These are phyloP conservation scores for Tragelaphus imberbis DNA, from an alignment of 2,113 vertebrate genomes.

Conservation along the genomic window DNA sequence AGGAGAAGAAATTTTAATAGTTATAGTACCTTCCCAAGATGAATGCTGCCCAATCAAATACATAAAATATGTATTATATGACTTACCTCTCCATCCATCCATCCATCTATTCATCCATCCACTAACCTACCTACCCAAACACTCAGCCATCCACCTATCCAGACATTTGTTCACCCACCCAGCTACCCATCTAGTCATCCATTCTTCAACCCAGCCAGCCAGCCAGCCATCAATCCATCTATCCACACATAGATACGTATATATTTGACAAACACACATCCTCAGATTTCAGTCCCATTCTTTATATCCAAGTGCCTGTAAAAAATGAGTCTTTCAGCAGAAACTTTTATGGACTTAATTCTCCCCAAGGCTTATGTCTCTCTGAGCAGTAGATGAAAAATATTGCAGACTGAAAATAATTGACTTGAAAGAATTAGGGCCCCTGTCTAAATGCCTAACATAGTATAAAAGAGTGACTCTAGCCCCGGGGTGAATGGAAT, in stretches of 20 bases:
- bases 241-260: neutral
- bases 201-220: neutral
- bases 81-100: neutral
- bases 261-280: constrained; percentile 14
- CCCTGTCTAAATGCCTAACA: neutral
- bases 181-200: neutral
- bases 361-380: constrained; percentile 23
- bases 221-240: neutral
- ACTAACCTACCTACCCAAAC: neutral
- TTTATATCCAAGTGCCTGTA: constrained; percentile 2
- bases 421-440: constrained; percentile 28
- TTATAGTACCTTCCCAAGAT: neutral
- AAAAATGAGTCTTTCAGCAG: constrained; percentile 27
- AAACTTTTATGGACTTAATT: constrained; percentile 44
- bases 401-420: constrained; percentile 29
- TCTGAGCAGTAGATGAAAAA: constrained; percentile 41
- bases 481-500: neutral
- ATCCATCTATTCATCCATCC: neutral
- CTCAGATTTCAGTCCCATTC: neutral
- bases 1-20: neutral
- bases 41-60: neutral
- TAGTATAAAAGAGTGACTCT: neutral
- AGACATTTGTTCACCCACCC: neutral
- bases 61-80: neutral
- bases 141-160: neutral